A percentile compares a stretch with the other conserved stretches of the same genome.
Conservation (phyloP, 2,888 invertebrate species). For the Ceriagrion tenellum region DNA sequence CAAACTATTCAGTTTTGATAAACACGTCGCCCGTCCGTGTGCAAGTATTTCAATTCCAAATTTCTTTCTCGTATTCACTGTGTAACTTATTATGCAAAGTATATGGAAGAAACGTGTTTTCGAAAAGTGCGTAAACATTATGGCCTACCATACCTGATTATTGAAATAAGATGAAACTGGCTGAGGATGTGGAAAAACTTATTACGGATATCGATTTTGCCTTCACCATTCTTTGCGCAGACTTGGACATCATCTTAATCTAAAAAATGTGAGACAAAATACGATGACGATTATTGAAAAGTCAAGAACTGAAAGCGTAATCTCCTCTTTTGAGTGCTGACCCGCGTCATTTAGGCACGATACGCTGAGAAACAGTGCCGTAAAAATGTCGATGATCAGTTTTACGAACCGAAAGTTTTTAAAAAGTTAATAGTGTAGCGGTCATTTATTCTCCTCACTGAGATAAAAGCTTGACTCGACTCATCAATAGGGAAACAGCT, state of each 20-base stretch:
- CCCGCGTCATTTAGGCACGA: not conserved
- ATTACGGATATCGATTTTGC: not conserved
- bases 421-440: not conserved
- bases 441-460: not conserved
- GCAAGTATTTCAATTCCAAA: too few relatives aligned
- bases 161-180: not conserved
- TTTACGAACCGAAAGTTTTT: not conserved
- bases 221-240: not conserved
- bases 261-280: not conserved
- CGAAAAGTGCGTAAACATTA: too few relatives aligned
- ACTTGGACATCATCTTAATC: not conserved
- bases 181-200: not conserved
- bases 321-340: not conserved
- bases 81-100: too few relatives aligned
- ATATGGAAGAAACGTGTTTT: too few relatives aligned
- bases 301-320: not conserved
- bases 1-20: too few relatives aligned
- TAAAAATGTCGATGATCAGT: slow-evolving; percentile 24
- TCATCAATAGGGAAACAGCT: not conserved
- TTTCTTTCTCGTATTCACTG: too few relatives aligned
- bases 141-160: too few relatives aligned
- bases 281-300: not conserved
- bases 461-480: not conserved
- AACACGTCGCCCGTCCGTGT: too few relatives aligned
- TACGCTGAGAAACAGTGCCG: not conserved